These are phyloP conservation scores for Micrasema longulum DNA, from an alignment of 1,140 invertebrate species.

Conservation along the genomic window DNA sequence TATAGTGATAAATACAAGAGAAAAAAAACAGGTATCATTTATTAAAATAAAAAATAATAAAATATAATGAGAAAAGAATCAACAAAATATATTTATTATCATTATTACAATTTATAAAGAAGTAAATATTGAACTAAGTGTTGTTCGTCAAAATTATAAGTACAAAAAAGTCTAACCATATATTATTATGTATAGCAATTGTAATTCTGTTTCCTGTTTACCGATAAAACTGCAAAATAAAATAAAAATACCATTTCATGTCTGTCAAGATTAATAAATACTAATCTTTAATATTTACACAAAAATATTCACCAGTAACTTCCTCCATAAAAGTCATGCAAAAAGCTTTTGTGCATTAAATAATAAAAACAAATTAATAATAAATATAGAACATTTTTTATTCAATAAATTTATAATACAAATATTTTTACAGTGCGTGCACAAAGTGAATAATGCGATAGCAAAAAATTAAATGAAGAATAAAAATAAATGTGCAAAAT, in stretches of 20 bases:
- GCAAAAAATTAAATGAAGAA: slow-evolving; percentile 33
- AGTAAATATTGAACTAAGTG: too few relatives aligned
- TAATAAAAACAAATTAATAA: slow-evolving; percentile 47
- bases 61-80: too few relatives aligned
- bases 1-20: too few relatives aligned
- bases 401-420: slow-evolving; percentile 51
- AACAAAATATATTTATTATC: too few relatives aligned
- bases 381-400: slow-evolving; percentile 50
- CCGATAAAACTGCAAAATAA: too few relatives aligned
- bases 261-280: neutral
- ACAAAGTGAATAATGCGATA: slow-evolving; percentile 42
- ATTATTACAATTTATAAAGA: too few relatives aligned
- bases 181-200: too few relatives aligned
- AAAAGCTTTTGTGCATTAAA: slow-evolving; percentile 38
- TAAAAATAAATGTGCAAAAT: slow-evolving; percentile 35
- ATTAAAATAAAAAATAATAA: too few relatives aligned
- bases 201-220: too few relatives aligned
- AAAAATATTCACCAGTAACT: slow-evolving; percentile 18
- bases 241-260: neutral
- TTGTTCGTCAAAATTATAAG: too few relatives aligned
- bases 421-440: slow-evolving; percentile 53
- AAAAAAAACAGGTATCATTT: too few relatives aligned
- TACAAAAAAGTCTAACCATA: too few relatives aligned
- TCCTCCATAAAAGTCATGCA: slow-evolving; percentile 21
- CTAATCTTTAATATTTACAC: neutral